Percentiles rank a stretch among this genome's conserved stretches.
These are phyloP conservation scores for Sebastes miniatus DNA, from an alignment of 2,797 vertebrate species.

Conservation along the genomic window DNA sequence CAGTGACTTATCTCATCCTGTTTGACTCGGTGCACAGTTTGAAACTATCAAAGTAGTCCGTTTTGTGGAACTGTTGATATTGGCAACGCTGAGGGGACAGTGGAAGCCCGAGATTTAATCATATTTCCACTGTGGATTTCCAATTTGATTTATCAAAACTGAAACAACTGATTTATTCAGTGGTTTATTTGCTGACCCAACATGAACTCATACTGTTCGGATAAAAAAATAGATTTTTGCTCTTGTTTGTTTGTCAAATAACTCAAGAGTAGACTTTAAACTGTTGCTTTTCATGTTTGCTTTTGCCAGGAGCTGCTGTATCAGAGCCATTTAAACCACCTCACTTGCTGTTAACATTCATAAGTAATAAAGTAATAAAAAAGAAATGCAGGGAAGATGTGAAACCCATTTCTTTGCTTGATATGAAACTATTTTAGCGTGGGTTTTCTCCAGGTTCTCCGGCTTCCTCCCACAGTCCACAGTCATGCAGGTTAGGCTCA, in stretches of 20 bases:
- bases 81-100: neutral
- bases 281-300: neutral
- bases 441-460: too few relatives aligned
- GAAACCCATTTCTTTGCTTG: neutral
- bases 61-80: neutral
- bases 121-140: neutral
- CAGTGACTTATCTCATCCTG: neutral
- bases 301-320: neutral
- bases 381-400: too few relatives aligned
- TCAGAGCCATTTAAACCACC: neutral
- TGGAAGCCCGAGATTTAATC: neutral
- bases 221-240: too few relatives aligned
- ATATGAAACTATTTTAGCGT: neutral
- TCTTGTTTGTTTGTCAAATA: neutral
- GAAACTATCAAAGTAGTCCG: neutral
- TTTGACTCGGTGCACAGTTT: neutral
- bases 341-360: neutral
- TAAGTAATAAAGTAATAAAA: too few relatives aligned
- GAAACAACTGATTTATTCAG: neutral
- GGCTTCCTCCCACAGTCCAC: too few relatives aligned
- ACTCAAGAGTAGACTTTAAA: neutral
- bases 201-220: too few relatives aligned
- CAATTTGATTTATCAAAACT: neutral
- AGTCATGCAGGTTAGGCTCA: too few relatives aligned
- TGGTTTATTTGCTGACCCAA: neutral